Percentiles rank a stretch among this genome's conserved stretches.
These are phyloP conservation scores for Vanacampus margaritifer DNA, from an alignment of 2,113 vertebrate species.

Conservation along the genomic window DNA sequence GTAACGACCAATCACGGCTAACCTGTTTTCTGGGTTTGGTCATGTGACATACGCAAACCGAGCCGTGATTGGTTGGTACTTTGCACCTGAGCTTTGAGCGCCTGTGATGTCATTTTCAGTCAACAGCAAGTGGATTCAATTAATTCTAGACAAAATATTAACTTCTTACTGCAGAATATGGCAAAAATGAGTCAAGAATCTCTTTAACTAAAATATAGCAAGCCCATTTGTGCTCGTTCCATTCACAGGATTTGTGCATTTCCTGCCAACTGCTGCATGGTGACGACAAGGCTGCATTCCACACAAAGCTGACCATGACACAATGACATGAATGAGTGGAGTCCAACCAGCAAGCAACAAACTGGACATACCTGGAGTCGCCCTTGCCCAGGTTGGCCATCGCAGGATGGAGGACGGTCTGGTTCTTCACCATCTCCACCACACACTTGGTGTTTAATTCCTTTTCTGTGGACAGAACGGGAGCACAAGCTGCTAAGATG, in stretches of 20 bases:
- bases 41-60: no score
- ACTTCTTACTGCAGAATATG: no score
- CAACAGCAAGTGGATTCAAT: no score
- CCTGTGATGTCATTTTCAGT: no score
- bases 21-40: no score
- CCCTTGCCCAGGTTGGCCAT: conserved; percentile 68
- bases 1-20: no score
- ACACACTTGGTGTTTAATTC: conserved; percentile 97
- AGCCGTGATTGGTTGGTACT: no score
- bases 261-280: conserved; percentile 34
- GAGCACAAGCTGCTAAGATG: background rate
- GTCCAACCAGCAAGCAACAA: background rate
- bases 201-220: conserved; percentile 4
- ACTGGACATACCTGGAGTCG: conserved; percentile 68
- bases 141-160: no score
- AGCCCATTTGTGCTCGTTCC: conserved; percentile 17
- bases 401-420: conserved; percentile 84
- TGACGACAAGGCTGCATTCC: conserved; percentile 20
- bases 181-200: no score
- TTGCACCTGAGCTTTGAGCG: no score
- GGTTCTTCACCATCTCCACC: conserved; percentile 92
- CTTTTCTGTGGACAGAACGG: conserved; percentile 77
- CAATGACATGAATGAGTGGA: background rate
- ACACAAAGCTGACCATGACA: conserved; percentile 2
- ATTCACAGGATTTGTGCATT: conserved; percentile 25